Evolutionary conservation across 2,888 invertebrate species (phyloP).

Genomic region (Thymelicus sylvestris): DNA sequence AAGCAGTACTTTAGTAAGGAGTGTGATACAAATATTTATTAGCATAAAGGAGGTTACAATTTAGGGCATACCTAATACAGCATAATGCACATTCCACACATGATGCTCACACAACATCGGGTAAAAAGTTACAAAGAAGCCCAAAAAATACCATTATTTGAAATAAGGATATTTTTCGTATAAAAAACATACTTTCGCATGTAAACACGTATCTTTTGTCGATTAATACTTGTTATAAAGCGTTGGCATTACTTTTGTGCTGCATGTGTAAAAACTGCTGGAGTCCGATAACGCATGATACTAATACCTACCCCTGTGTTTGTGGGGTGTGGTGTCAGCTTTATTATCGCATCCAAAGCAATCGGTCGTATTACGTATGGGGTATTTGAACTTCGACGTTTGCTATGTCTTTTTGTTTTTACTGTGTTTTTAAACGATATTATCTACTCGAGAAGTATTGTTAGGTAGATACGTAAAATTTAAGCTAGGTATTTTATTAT

Average conservation of each 20-base stretch:
- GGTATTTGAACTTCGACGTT: slow-evolving; percentile 19
- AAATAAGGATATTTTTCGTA: too few relatives aligned
- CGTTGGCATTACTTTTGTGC: background rate
- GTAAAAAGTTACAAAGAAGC: too few relatives aligned
- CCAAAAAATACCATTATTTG: too few relatives aligned
- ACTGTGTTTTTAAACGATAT: background rate
- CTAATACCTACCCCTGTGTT: slow-evolving; percentile 24
- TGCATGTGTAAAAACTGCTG: slow-evolving; percentile 15
- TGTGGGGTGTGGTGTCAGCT: slow-evolving; percentile 29
- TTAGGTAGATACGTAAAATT: too few relatives aligned
- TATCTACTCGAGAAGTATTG: too few relatives aligned
- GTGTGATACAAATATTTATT: too few relatives aligned
- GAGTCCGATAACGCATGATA: slow-evolving; percentile 28
- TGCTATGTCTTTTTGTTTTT: background rate
- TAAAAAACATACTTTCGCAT: background rate
- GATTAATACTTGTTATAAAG: slow-evolving; percentile 1
- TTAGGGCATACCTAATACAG: too few relatives aligned
- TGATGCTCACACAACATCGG: too few relatives aligned
- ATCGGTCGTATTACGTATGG: slow-evolving; percentile 28
- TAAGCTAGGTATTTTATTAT: too few relatives aligned
- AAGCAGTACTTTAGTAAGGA: too few relatives aligned
- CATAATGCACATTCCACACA: too few relatives aligned
- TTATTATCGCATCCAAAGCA: slow-evolving; percentile 30
- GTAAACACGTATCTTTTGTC: background rate
- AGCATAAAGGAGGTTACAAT: too few relatives aligned